Evolutionary conservation across 2,888 invertebrate species (phyloP).

Genomic region (Amphipyra tragopoginis): DNA sequence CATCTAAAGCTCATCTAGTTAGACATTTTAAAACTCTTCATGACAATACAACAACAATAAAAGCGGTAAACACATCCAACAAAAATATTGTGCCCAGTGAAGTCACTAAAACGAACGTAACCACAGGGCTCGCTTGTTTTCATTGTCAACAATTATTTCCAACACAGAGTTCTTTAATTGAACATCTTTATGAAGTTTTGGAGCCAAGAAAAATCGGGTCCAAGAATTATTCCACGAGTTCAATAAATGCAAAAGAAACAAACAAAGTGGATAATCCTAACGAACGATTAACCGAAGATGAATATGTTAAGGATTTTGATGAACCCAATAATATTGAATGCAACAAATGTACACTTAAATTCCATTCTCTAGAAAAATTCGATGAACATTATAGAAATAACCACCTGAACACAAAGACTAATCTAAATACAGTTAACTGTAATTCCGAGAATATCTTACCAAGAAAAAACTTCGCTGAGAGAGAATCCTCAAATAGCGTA

Average conservation of each 20-base stretch:
- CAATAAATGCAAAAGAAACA: neutral
- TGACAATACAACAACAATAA: conserved; percentile 15
- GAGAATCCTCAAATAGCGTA: neutral
- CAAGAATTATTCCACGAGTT: conserved; percentile 3
- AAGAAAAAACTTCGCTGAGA: neutral
- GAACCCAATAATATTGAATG: neutral
- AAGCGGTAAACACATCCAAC: neutral
- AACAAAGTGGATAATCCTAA: neutral
- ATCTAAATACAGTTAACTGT: conserved; percentile 6
- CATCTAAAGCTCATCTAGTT: conserved; percentile 47
- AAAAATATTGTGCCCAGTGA: conserved; percentile 19
- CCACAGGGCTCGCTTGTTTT: conserved; percentile 64
- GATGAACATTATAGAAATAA: conserved; percentile 5
- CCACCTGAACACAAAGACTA: neutral
- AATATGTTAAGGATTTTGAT: neutral
- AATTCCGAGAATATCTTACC: neutral
- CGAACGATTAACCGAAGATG: neutral
- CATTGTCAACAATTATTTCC: conserved; percentile 74
- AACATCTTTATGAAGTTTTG: conserved; percentile 77
- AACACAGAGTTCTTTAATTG: conserved; percentile 70
- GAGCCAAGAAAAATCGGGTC: conserved; percentile 56
- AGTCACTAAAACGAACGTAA: conserved; percentile 16
- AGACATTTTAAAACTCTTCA: conserved; percentile 63
- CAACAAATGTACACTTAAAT: neutral
- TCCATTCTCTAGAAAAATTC: neutral